Percentiles rank a stretch among this genome's conserved stretches.
Evolutionary conservation across 1,140 invertebrate species (phyloP).

Genomic region (Adelges cooleyi): DNA sequence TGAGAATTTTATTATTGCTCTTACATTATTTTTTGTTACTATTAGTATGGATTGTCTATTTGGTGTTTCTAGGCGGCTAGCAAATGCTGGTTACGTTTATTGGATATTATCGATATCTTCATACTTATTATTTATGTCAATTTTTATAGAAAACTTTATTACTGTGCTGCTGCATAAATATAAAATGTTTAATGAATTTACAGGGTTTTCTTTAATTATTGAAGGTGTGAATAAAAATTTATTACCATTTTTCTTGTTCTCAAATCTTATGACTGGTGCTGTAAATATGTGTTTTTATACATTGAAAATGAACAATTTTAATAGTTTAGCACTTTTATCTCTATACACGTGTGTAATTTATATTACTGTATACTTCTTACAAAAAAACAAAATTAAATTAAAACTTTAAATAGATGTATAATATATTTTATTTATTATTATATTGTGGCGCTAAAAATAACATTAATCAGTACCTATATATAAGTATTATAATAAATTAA

Average conservation of each 20-base stretch:
- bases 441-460: neutral
- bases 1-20: slow-evolving; percentile 38
- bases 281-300: slow-evolving; percentile 60
- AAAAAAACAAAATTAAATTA: slow-evolving; percentile 13
- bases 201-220: slow-evolving; percentile 40
- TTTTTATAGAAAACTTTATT: slow-evolving; percentile 30
- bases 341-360: slow-evolving; percentile 44
- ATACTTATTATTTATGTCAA: slow-evolving; percentile 28
- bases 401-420: neutral
- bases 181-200: slow-evolving; percentile 2
- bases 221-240: slow-evolving; percentile 61
- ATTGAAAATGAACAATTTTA: slow-evolving; percentile 39
- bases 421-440: neutral
- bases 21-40: slow-evolving; percentile 41
- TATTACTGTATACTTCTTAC: slow-evolving; percentile 6
- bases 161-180: neutral
- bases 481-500: too few species aligned
- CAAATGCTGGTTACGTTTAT: slow-evolving; percentile 61
- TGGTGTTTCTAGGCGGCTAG: slow-evolving; percentile 55
- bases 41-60: slow-evolving; percentile 41
- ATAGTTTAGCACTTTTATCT: slow-evolving; percentile 46
- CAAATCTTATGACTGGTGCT: slow-evolving; percentile 66
- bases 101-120: slow-evolving; percentile 55
- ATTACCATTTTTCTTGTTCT: slow-evolving; percentile 61
- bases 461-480: neutral